These are phyloP conservation scores for Eulacestoma nigropectus DNA, from an alignment of 2,113 vertebrate species.

Conservation along the genomic window DNA sequence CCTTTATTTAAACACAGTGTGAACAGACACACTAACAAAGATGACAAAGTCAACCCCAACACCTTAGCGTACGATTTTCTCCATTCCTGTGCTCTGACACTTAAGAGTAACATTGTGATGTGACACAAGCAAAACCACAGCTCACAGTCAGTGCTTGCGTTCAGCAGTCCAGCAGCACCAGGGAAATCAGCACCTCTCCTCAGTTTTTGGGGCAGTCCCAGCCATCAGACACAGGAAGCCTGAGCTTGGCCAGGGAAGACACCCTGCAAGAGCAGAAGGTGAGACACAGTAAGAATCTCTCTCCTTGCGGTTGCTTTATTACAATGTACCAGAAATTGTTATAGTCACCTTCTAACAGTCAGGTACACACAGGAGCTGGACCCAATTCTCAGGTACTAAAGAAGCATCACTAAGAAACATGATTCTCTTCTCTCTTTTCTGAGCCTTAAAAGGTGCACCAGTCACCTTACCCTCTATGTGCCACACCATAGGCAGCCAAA, in stretches of 20 bases:
- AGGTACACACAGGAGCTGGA: neutral
- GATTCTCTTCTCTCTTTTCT: neutral
- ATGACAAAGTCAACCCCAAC: neutral
- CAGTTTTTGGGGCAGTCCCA: rapidly evolving
- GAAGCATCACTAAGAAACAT: neutral
- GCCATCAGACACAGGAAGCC: neutral
- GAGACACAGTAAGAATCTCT: neutral
- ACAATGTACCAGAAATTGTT: neutral
- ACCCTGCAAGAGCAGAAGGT: neutral
- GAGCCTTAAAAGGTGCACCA: neutral
- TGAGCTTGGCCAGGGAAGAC: neutral
- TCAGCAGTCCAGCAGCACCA: neutral
- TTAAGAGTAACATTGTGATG: neutral
- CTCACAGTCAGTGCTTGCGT: neutral
- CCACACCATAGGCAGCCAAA: neutral
- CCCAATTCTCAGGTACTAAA: no score
- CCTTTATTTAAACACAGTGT: rapidly evolving
- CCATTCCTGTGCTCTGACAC: neutral
- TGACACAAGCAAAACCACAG: neutral
- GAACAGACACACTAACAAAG: neutral
- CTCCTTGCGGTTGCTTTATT: neutral
- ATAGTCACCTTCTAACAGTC: neutral
- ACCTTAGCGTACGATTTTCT: rapidly evolving
- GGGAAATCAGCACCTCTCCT: neutral
- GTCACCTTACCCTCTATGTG: rapidly evolving